These are phyloP conservation scores for Phrynocephalus versicolor DNA, from an alignment of 2,113 vertebrate species.

Conservation along the genomic window DNA sequence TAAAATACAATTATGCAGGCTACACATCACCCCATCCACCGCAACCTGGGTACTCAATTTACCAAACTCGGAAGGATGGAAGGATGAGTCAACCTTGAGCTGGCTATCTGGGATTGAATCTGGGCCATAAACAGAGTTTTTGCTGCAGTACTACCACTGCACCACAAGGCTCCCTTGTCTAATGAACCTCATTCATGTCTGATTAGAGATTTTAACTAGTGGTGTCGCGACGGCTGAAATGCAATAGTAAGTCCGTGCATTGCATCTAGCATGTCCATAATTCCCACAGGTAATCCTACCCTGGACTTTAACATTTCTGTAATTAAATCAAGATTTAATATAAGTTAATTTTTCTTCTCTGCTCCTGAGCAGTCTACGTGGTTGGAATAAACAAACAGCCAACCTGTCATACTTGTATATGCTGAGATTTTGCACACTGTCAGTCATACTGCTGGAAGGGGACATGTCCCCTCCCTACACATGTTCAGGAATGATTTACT, in stretches of 20 bases:
- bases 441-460: not conserved
- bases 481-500: not conserved
- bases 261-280: not conserved
- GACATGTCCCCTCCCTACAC: not conserved
- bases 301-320: not conserved
- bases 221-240: not conserved
- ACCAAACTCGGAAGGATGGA: too few relatives aligned
- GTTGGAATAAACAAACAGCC: not conserved
- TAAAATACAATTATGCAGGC: too few relatives aligned
- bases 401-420: not conserved
- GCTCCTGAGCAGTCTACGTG: not conserved
- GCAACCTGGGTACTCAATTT: too few relatives aligned
- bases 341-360: not conserved
- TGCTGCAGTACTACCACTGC: too few relatives aligned
- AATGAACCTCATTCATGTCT: too few relatives aligned
- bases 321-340: not conserved
- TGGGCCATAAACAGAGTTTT: too few relatives aligned
- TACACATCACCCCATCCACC: too few relatives aligned
- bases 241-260: not conserved
- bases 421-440: not conserved
- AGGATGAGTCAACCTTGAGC: too few relatives aligned
- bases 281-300: not conserved
- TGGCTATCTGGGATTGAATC: too few relatives aligned
- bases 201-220: not conserved
- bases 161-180: too few relatives aligned